These are phyloP conservation scores for Tetramorium alpestre DNA, from an alignment of 1,140 invertebrate genomes.

Conservation along the genomic window DNA sequence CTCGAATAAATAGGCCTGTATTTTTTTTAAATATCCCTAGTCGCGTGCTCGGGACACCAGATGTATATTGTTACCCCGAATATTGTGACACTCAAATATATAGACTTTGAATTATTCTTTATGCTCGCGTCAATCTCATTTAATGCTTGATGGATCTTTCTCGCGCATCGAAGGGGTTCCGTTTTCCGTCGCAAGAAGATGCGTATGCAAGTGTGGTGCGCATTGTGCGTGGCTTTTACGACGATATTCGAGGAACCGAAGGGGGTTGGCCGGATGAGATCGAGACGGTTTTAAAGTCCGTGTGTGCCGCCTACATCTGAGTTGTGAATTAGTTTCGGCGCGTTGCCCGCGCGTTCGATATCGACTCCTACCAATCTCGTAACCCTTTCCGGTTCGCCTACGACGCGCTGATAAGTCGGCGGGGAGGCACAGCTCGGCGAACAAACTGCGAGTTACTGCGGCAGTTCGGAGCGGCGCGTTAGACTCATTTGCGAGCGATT, in stretches of 20 bases:
- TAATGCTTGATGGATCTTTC: background rate
- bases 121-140: slow-evolving; percentile 2
- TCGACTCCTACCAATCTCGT: slow-evolving; percentile 36
- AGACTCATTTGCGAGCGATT: background rate
- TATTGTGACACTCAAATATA: background rate
- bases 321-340: slow-evolving; percentile 50
- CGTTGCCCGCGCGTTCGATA: background rate
- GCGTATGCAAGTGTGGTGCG: slow-evolving; percentile 1
- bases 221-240: slow-evolving; percentile 36
- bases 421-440: background rate
- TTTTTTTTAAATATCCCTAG: background rate
- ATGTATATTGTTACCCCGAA: background rate
- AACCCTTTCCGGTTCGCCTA: slow-evolving; percentile 61
- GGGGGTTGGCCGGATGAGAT: slow-evolving; percentile 75
- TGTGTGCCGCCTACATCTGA: slow-evolving; percentile 12
- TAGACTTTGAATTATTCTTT: slow-evolving; percentile 4
- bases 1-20: background rate
- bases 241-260: slow-evolving; percentile 70
- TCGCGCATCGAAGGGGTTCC: background rate
- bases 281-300: slow-evolving; percentile 75
- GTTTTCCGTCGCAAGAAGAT: slow-evolving; percentile 10
- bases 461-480: background rate
- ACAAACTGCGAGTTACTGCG: background rate
- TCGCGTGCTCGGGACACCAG: background rate
- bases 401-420: slow-evolving; percentile 33